Percentiles rank a stretch among this genome's conserved stretches.
Conservation (phyloP, 2,888 invertebrate genomes). For the Melitaea athalia region DNA sequence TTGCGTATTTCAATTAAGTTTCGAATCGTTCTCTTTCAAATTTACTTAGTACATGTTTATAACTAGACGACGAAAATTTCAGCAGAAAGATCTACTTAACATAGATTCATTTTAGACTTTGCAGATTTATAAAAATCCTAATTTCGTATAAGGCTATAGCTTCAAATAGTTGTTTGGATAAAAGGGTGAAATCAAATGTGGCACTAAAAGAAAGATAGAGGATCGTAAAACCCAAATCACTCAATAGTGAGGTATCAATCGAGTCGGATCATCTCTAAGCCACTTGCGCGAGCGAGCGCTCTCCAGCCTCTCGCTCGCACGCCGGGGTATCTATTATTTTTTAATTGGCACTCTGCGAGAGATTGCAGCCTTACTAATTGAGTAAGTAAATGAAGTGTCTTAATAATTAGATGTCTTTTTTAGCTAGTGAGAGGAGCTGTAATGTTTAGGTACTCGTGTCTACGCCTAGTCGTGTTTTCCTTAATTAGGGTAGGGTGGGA, state of each 20-base stretch:
- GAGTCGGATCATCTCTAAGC: slow-evolving; percentile 63
- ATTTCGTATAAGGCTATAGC: slow-evolving; percentile 1
- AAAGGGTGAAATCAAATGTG: slow-evolving; percentile 29
- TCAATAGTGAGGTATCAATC: slow-evolving; percentile 53
- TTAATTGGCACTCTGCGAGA: slow-evolving; percentile 77
- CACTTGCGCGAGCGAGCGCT: slow-evolving; percentile 56
- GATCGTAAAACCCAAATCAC: slow-evolving; percentile 46
- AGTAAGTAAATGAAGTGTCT: slow-evolving; percentile 79
- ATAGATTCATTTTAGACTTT: slow-evolving; percentile 6
- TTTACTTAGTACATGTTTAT: slow-evolving; percentile 25
- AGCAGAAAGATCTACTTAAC: slow-evolving; percentile 10
- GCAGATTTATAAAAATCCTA: background rate
- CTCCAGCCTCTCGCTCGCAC: slow-evolving; percentile 63
- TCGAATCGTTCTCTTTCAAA: slow-evolving; percentile 36
- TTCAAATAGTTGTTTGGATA: background rate
- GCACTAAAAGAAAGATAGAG: slow-evolving; percentile 38
- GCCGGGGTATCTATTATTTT: slow-evolving; percentile 72
- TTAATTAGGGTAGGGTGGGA: slow-evolving; percentile 41
- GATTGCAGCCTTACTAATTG: slow-evolving; percentile 76
- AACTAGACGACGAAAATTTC: slow-evolving; percentile 14
- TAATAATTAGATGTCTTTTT: slow-evolving; percentile 77
- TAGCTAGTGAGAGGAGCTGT: slow-evolving; percentile 53
- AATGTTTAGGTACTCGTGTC: slow-evolving; percentile 42
- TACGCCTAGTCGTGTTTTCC: slow-evolving; percentile 41
- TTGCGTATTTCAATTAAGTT: slow-evolving; percentile 39